Base-by-base conservation (phyloP, 2,797 vertebrate species). In the Coregonus ussuriensis region DNA sequence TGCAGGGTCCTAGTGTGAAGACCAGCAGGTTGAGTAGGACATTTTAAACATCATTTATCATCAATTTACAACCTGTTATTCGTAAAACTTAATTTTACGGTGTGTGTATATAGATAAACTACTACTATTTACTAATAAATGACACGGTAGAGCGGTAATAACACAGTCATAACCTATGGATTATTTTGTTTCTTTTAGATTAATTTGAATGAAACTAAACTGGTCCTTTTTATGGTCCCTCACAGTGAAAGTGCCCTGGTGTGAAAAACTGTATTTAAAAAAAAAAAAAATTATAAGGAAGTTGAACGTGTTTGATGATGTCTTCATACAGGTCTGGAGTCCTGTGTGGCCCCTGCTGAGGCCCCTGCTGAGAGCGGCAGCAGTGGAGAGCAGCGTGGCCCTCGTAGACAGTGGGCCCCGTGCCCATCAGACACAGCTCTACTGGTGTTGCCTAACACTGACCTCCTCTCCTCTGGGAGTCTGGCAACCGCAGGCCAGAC, bases 351-450 rank as follows among this genome's bases (percentile, higher is more conserved):
- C 59, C 59, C 37, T 67, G 25, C 72, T 25, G n/a, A 62, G 56
- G 37, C 37, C 37, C 6, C 41, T 47, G 41, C 41, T 69, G 81
- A 86, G 54, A 82, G 71, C 59, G 31, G 33, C 51, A 82, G 85
- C 4, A 63, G 9, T n/a, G 25, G 59, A 29, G 25, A 63, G 59
- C 41, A 47, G 33, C 31, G 63, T 0, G 25, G 4, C 63, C 77
- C 75, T 14, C 91, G 96, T 62, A 94, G 75, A 79, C 94, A 90
- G 13, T 98, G 97, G 97, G 85, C 92, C 37, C 90, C 91, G 15
- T 82, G 77, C 16, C 84, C 88, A 0, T 83, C 94, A 0, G 85
- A 65, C 74, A 83, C 92, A 0, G 82, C 94, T 25, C 82, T 96
- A 71, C 88, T 87, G 80, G 88, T 92, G 79, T 81, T 98, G 77